Evolutionary conservation across 2,113 vertebrate species (phyloP).

Genomic region (Microcebus griseorufus): DNA sequence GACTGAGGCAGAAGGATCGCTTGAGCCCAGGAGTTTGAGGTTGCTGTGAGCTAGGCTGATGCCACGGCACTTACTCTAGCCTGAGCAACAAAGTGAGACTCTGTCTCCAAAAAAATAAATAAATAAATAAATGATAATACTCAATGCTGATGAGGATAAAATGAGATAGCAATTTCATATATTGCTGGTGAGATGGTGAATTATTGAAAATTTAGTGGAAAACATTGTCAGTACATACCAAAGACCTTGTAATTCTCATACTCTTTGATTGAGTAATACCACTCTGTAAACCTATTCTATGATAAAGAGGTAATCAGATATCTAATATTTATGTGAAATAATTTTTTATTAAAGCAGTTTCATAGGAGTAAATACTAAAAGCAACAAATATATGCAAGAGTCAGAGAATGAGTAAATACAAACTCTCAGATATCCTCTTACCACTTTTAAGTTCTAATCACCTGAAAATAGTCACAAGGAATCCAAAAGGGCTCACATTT

Average conservation of each 20-base stretch:
- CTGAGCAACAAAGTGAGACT: too few relatives aligned
- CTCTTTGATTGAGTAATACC: slow-evolving; percentile 1
- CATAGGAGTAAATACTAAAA: background rate
- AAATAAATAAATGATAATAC: background rate
- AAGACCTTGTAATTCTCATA: background rate
- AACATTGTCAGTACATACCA: background rate
- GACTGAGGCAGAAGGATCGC: too few relatives aligned
- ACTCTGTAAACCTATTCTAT: background rate
- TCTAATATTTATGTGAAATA: background rate
- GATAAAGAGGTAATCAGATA: background rate
- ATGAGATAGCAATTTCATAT: slow-evolving; percentile 8
- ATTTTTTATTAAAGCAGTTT: background rate
- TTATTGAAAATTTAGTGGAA: background rate
- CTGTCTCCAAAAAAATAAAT: too few relatives aligned
- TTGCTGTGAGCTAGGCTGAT: too few relatives aligned
- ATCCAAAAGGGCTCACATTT: background rate
- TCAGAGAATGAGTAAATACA: background rate
- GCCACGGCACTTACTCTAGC: too few relatives aligned
- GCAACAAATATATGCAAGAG: background rate
- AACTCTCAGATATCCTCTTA: background rate
- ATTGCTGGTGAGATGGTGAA: background rate
- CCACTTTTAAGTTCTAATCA: background rate
- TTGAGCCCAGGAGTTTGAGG: too few relatives aligned
- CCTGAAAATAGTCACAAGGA: background rate
- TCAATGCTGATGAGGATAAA: background rate